phyloP scores from a whole-genome alignment of 2,113 vertebrate genomes.

The Nerophis ophidion region DNA sequence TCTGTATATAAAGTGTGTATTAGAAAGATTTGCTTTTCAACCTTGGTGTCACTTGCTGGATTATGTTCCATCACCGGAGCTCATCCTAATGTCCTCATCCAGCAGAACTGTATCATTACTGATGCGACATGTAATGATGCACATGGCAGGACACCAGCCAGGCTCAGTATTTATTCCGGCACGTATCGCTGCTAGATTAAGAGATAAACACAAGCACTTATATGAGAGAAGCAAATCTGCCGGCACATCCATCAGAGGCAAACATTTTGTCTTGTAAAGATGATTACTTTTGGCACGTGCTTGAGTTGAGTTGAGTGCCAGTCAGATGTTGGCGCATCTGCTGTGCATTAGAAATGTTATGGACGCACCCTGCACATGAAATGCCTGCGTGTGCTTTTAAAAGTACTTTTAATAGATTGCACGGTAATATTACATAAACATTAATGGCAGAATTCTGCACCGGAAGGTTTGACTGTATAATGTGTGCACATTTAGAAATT shows the following conservation, averaged over 20 bases:
- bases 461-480: neutral
- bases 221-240: slow-evolving; percentile 13
- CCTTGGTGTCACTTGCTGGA: too few species aligned
- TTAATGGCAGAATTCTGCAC: neutral
- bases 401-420: neutral
- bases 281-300: slow-evolving; percentile 30
- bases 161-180: slow-evolving; percentile 27
- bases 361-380: slow-evolving; percentile 11
- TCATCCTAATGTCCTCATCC: slow-evolving; percentile 37
- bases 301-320: slow-evolving; percentile 26
- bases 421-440: neutral
- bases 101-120: slow-evolving; percentile 25
- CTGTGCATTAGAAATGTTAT: slow-evolving; percentile 24
- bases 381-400: too few species aligned
- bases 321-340: slow-evolving; percentile 46
- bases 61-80: slow-evolving; percentile 43
- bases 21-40: too few species aligned
- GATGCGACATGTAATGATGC: slow-evolving; percentile 29
- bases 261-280: slow-evolving; percentile 43
- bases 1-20: too few species aligned
- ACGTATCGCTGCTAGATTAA: slow-evolving; percentile 23
- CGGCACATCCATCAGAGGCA: slow-evolving; percentile 1
- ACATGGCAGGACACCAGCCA: slow-evolving; percentile 16
- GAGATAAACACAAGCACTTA: slow-evolving; percentile 32
- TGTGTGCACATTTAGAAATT: neutral